Evolutionary conservation across 1,140 invertebrate species (phyloP), one percentile per base, ranked within the genome.

Genomic region (Drosophila leontia): DNA sequence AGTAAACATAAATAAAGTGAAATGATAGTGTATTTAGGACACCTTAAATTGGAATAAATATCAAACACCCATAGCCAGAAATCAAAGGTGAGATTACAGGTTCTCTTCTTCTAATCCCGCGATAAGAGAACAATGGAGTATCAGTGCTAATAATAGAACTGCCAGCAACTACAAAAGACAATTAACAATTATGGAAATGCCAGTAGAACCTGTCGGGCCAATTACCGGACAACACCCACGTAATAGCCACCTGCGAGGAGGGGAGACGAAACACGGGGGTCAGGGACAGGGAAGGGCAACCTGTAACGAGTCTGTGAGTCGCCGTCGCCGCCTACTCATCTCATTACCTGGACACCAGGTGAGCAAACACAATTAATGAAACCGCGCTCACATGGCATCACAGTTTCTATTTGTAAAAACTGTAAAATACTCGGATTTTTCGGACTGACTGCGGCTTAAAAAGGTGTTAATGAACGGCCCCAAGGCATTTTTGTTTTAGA

Each of bases 281-380:
- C 26, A 60, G 23, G 56, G 7, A 34, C 9, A 8, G 17, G 35
- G 35, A 29, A 35, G 39, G 76, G 77, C 80, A 80, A 87, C 84
- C 77, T 80, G 84, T 80, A 88, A 88, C 84, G 80, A 75, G 77
- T 68, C 60, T 42, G 44, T 41, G 37, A 71, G 56, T 53, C 55
- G 62, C 50, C 51, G 53, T 39, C 19, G 53, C 35, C 63, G 57
- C 50, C 75, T 78, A 58, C 75, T 55, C 84, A 80, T 78, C 80
- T 80, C 74, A 84, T 84, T 87, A 84, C 80, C 50, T 62, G 65
- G 69, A 61, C 68, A 72, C 70, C 67, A 60, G 55, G 64, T 75
- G 58, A 76, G 84, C 84, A 88, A 88, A 90, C 85, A 88, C 77
- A 84, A 90, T 88, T 90, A 88, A 80, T 71, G 85, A 88, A 88